Conservation (phyloP, 2,113 vertebrate species). For the Tychaedon coryphoeus region DNA sequence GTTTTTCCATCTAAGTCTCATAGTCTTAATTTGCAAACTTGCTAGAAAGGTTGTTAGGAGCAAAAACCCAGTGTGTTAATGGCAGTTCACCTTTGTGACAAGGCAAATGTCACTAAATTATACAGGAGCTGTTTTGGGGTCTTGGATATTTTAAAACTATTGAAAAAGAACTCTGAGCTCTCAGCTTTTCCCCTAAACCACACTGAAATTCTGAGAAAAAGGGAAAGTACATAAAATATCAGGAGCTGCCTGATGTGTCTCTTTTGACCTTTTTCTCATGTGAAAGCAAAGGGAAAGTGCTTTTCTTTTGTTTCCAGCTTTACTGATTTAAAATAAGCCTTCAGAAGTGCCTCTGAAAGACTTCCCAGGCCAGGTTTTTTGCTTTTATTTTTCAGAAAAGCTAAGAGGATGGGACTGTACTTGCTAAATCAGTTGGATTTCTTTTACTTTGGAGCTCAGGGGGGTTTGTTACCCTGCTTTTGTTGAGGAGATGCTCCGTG, state of each 20-base stretch:
- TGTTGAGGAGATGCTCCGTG: not conserved
- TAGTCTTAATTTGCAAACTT: not conserved
- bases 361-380: not conserved
- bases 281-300: not conserved
- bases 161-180: not conserved
- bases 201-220: not conserved
- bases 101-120: not conserved
- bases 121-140: not conserved
- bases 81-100: not conserved
- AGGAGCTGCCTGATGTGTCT: not conserved
- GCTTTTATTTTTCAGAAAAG: not conserved
- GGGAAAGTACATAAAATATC: not conserved
- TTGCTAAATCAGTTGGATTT: not conserved
- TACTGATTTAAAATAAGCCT: not conserved
- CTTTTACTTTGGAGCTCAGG: not conserved
- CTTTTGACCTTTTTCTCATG: not conserved
- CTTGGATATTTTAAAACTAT: not conserved
- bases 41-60: not conserved
- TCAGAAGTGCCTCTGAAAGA: not conserved
- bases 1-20: not conserved
- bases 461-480: not conserved
- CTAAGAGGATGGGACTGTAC: not conserved
- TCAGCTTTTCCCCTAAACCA: not conserved
- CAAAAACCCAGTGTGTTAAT: not conserved
- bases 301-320: not conserved